Conservation (phyloP, 1,140 invertebrate genomes). For the Ostrea edulis region DNA sequence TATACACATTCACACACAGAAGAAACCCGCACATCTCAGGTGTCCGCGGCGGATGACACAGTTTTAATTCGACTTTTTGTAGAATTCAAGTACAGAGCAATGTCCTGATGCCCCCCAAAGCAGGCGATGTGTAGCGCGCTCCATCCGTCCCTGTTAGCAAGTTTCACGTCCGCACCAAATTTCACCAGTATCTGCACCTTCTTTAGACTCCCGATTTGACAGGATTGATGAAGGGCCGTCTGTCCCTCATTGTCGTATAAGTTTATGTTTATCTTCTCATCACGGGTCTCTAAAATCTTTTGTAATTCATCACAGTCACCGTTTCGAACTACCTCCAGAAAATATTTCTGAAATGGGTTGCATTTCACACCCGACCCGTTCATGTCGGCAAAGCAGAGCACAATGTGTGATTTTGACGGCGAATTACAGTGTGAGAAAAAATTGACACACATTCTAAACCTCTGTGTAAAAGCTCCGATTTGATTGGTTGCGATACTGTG, state of each 20-base stretch:
- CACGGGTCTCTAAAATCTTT: constrained; percentile 76
- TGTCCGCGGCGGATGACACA: background rate
- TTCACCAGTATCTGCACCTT: constrained; percentile 81
- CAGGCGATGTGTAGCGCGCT: constrained; percentile 81
- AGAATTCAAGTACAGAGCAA: constrained; percentile 78
- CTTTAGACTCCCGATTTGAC: constrained; percentile 81
- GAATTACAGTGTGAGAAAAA: constrained; percentile 40
- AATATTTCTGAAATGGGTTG: constrained; percentile 72
- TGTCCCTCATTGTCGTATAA: constrained; percentile 80
- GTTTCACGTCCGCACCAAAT: constrained; percentile 80
- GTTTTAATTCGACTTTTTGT: constrained; percentile 55
- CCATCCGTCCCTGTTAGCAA: constrained; percentile 82
- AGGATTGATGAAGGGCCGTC: constrained; percentile 81
- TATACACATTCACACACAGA: constrained; percentile 25
- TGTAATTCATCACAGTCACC: constrained; percentile 77
- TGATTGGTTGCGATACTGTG: constrained; percentile 41
- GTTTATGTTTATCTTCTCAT: constrained; percentile 79
- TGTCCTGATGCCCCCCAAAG: constrained; percentile 80
- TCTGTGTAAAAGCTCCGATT: constrained; percentile 29
- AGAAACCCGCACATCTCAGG: background rate
- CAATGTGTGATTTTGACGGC: constrained; percentile 19
- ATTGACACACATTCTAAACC: constrained; percentile 42
- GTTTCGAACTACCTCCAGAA: constrained; percentile 77
- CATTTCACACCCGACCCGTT: constrained; percentile 22
- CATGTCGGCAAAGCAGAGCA: constrained; percentile 23